Conservation (phyloP, 1,140 invertebrate species). For the Acyrthosiphon pisum region DNA sequence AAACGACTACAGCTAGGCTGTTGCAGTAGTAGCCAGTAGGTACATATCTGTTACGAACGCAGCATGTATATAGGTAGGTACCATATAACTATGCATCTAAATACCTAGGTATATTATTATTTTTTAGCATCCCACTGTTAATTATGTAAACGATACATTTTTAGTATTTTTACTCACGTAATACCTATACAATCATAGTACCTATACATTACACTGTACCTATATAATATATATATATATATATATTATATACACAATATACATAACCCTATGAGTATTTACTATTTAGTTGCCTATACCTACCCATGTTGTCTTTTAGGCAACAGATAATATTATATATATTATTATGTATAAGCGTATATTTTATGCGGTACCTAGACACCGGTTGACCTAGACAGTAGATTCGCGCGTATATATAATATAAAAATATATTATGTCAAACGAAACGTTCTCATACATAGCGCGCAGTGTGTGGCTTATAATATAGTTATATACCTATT, state of each 20-base stretch:
- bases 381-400: constrained; percentile 2
- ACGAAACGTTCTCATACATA: background rate
- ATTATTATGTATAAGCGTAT: background rate
- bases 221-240: no score
- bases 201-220: no score
- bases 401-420: background rate
- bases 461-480: background rate
- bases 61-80: no score
- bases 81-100: background rate
- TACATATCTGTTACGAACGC: background rate
- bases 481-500: background rate
- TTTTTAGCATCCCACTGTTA: background rate
- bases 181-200: no score
- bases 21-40: no score
- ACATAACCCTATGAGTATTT: background rate
- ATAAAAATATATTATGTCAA: background rate
- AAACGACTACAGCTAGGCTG: background rate
- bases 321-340: background rate
- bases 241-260: no score
- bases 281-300: background rate
- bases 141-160: background rate
- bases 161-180: background rate
- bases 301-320: background rate
- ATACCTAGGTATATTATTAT: background rate
- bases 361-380: no score